Conservation (phyloP, 2,888 invertebrate species). For the Pyrochroa serraticornis region DNA sequence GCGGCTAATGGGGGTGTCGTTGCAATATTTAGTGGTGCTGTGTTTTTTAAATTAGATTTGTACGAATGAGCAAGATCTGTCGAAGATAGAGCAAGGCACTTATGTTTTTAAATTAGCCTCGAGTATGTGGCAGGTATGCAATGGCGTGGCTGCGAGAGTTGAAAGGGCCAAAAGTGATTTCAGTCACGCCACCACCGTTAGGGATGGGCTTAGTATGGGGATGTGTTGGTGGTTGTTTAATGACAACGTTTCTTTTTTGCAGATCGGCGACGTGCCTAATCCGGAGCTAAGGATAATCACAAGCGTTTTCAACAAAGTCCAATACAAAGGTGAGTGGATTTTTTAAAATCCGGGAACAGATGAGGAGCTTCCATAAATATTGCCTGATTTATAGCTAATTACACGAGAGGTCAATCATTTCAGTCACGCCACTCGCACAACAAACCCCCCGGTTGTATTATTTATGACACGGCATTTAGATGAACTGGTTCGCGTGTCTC, state of each 20-base stretch:
- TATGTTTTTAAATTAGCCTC: conserved; percentile 30
- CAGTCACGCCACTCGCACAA: conserved; percentile 40
- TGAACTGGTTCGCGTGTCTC: conserved; percentile 42
- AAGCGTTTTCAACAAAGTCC: conserved; percentile 85
- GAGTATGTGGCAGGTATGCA: conserved; percentile 19
- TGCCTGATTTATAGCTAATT: conserved; percentile 41
- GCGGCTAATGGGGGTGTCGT: too few species aligned
- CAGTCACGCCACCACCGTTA: conserved; percentile 49
- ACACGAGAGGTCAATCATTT: conserved; percentile 42
- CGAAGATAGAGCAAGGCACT: conserved; percentile 31
- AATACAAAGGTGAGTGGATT: conserved; percentile 75
- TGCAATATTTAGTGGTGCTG: background rate
- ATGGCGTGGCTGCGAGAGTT: conserved; percentile 37
- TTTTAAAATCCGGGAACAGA: too few species aligned
- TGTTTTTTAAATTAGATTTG: conserved; percentile 14
- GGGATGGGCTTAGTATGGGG: conserved; percentile 45
- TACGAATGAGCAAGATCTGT: conserved; percentile 24
- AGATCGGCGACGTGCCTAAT: conserved; percentile 88
- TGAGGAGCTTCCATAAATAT: conserved; percentile 7
- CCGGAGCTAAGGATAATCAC: conserved; percentile 86
- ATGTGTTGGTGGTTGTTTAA: conserved; percentile 19
- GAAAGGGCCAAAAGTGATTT: conserved; percentile 46
- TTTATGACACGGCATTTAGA: conserved; percentile 47
- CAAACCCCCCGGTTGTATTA: conserved; percentile 41
- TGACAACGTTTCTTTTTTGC: conserved; percentile 39